Conservation (phyloP, 2,113 vertebrate species). For the Tursiops truncatus region DNA sequence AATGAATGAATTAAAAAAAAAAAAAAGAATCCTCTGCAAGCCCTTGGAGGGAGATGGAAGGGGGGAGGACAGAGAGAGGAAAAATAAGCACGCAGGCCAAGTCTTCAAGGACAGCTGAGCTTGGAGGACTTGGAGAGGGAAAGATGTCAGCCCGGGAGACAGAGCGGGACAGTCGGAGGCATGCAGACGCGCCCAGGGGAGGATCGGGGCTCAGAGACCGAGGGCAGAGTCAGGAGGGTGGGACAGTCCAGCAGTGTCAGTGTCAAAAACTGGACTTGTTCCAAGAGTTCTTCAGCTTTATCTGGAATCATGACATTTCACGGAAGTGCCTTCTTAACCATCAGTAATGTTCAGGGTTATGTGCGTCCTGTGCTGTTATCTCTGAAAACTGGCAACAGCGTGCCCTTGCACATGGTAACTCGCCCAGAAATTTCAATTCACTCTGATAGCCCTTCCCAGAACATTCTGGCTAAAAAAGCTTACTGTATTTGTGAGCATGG, state of each 20-base stretch:
- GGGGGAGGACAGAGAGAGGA: not conserved
- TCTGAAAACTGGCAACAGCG: not conserved
- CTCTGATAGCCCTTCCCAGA: not conserved
- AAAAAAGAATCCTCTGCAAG: not conserved
- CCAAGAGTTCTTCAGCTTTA: not conserved
- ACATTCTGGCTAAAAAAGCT: not conserved
- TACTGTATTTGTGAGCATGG: not conserved
- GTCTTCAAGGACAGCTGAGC: not conserved
- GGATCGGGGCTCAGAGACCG: not conserved
- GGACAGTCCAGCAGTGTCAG: not conserved
- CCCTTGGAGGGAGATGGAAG: not conserved
- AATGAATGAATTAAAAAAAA: no score
- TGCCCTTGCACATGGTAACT: not conserved
- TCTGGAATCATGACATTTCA: not conserved
- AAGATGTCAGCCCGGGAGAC: not conserved
- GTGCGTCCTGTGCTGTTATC: not conserved
- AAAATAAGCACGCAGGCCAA: not conserved
- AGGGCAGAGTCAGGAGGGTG: not conserved
- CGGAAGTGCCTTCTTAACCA: not conserved
- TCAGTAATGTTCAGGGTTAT: not conserved
- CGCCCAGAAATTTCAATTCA: not conserved
- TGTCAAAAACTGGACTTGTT: not conserved
- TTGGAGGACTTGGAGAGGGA: not conserved
- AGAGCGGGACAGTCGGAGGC: not conserved
- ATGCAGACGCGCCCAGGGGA: fast-evolving